Conservation (phyloP, 2,113 vertebrate genomes). For the Megaceryle maxima region DNA sequence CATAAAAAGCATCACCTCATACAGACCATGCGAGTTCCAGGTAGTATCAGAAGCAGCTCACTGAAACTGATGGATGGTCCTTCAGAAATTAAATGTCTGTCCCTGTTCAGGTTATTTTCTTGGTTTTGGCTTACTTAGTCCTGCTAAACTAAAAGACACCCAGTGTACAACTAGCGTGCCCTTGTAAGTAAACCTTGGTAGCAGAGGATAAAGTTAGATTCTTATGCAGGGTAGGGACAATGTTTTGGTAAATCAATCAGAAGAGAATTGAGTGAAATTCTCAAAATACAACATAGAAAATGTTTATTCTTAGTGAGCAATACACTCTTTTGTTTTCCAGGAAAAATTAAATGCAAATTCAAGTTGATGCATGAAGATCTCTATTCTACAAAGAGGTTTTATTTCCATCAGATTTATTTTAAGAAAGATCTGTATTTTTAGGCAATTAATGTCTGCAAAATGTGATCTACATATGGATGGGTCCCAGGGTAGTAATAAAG, state of each 20-base stretch:
- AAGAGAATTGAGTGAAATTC: not conserved
- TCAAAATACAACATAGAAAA: not conserved
- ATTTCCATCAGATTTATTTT: not conserved
- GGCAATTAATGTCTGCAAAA: not conserved
- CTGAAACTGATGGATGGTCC: not conserved
- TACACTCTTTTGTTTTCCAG: not conserved
- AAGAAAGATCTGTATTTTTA: not conserved
- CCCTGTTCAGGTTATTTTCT: not conserved
- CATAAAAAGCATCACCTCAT: slow-evolving; percentile 33
- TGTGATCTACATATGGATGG: not conserved
- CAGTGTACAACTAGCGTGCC: not conserved
- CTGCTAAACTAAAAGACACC: not conserved
- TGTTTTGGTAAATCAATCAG: not conserved
- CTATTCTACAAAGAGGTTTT: not conserved
- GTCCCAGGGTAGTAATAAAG: not conserved
- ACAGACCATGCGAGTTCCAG: not conserved
- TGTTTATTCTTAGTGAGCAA: not conserved
- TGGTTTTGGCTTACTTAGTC: not conserved
- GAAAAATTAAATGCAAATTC: not conserved
- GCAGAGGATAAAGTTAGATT: not conserved
- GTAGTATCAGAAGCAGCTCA: not conserved
- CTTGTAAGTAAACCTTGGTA: not conserved
- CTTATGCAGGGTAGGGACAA: not conserved
- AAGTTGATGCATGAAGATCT: not conserved
- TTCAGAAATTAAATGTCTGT: not conserved